Base-by-base conservation (phyloP, 64 coral and sea anemone species). In the Stylophora pistillata region DNA sequence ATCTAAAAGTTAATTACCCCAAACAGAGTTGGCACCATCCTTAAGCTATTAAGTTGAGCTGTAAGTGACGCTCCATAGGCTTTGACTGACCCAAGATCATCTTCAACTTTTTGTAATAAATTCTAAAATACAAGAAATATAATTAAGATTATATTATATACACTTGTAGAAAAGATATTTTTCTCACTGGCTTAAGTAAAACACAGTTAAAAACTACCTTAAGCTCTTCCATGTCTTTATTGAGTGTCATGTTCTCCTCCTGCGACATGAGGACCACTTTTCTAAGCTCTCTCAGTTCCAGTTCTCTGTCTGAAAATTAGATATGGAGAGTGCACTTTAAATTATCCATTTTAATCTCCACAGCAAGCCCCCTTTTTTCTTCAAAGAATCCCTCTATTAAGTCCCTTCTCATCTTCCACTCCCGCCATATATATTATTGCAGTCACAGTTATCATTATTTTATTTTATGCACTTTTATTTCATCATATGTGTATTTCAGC, bases 11-110 rank as follows among this genome's bases (percentile, higher is more conserved):
- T 94, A 13, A 94, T 94, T 53, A 93, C 91, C 30, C 95, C 95
- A 90, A 97, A 97, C 27, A 93, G 72, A 17, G 79, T 97, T 56
- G 95, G 95, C 30, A 97, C 95, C 95, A 97, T 97, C 69, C 95
- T 83, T 23, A 97, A 76, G 30, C 87, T 93, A 85, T 97, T 97
- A 15, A 93, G 76, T 71, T 97, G 95, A 11, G 95, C 95, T 23
- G 95, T 93, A 16, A 97, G 57, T n/a, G 95, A 93, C n/a, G 91
- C 91, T 10, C 91, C 91, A 29, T 87, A 92, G 3, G 83, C 85
- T 32, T 97, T 97, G 13, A 82, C 78, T 37, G 91, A 86, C 29
- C 85, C 72, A 88, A 97, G 80, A 14, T 97, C 95, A 52, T 81
- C 85, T 66, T 97, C 95, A 12, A 88, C 95, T 76, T 97, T 97